Evolutionary conservation across 2,888 invertebrate genomes (phyloP), one percentile per base, ranked within the genome.

Genomic region (Dyspetes luteomarginatus): DNA sequence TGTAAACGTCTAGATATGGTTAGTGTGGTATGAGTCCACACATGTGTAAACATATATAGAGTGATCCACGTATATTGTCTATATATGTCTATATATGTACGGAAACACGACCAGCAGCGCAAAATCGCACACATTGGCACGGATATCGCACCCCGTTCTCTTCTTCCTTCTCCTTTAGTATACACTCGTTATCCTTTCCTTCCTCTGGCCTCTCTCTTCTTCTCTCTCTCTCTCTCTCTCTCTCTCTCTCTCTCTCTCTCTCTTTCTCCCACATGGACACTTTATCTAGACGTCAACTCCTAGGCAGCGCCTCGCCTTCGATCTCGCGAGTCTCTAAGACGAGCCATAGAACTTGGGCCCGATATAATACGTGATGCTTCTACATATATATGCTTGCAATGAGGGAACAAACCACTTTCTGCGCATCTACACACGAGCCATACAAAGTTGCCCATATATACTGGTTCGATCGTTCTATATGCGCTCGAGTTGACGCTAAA

Each of bases 71-170:
- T 45, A 15, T 15, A 3, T 41, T 52, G 7, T 68, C 15, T 43
- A 43, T 17, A 30, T 30, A 50, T 22, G 12, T 52, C 9, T 64
- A 22, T 60, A 4, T 56, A 26, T n/a, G 15, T 41, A 22, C 52
- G 65, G 55, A 56, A 56, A 43, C 55, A 22, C 65, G 48, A 64
- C 3, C 19, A 26, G 55, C 43, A 55, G 56, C 30, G 41, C 19
- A 65, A 56, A 73, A 55, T 55, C 64, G 45, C 64, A 65, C 65
- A 65, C 56, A 65, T 65, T 56, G 45, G 12, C 48, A 45, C 60
- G 9, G 60, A 75, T 56, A 56, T 74, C 65, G 55, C 30, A 0
- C 22, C 15, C 36, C 64, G 24, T 58, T 15, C 56, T 28, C 15
- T 15, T 28, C 15, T 56, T 56, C 22, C 45, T 69, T 56, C 45